Evolutionary conservation across 2,888 invertebrate genomes (phyloP), one percentile per base, ranked within the genome.

Genomic region (Tachystola acroxantha): DNA sequence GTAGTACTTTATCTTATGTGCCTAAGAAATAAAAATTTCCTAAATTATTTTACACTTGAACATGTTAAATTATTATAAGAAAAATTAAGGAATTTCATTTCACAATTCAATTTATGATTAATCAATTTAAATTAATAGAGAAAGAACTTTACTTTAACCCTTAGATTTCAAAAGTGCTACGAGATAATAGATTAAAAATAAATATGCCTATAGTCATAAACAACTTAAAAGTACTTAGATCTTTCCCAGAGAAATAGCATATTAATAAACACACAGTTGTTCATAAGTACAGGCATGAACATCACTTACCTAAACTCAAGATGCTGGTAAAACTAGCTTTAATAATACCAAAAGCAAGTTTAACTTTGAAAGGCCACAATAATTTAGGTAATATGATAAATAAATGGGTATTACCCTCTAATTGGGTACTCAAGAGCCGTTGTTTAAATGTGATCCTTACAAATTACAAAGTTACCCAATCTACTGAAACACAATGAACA

Each of bases 341-440:
- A 79, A 66, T 65, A 59, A 73, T 78, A 79, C 57, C 67, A 75
- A 79, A 84, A 82, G 76, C 76, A 82, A 81, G 74, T 77, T 81
- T 70, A 74, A 77, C 70, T 79, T 77, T 72, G 64, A 61, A 84
- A 82, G 82, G 82, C 84, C 84, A 84, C 80, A 79, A 79, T 74
- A 82, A 85, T 84, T 84, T 80, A 74, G 71, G 73, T 78, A 76
- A 62, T 73, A 71, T 72, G 74, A 76, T 76, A 80, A 78, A 79
- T 76, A 78, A 80, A 75, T 63, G 62, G 63, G 67, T 69, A 62
- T 69, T 64, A 73, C 73, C 74, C 70, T 67, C 62, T 68, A 69
- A 57, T 51, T 64, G 64, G 70, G 69, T 71, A 71, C 53, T 59
- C 52, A 63, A 64, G 62, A 75, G 68, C 70, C 59, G 63, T 70